Conservation (phyloP, 1,140 invertebrate species). For the Telenomus remus region DNA sequence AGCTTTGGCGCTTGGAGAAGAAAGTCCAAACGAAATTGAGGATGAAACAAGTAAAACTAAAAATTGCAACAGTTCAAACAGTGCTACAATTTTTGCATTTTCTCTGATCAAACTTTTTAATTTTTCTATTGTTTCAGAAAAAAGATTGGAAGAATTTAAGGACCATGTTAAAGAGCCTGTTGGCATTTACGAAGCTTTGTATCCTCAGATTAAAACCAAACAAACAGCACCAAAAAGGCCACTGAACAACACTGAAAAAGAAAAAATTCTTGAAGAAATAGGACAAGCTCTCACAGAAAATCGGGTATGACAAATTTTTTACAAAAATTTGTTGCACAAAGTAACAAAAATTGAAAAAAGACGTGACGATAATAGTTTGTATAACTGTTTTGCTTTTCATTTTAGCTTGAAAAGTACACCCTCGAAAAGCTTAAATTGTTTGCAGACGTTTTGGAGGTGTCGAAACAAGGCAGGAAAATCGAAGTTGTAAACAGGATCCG, state of each 20-base stretch:
- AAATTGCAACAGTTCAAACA: no score
- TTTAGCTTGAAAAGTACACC: slow-evolving; percentile 16
- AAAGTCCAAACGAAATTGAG: slow-evolving; percentile 8
- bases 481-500: slow-evolving; percentile 14
- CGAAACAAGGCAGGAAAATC: slow-evolving; percentile 20
- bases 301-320: slow-evolving; percentile 1
- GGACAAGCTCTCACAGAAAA: not conserved
- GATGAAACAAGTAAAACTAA: slow-evolving; percentile 24
- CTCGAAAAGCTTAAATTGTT: slow-evolving; percentile 12
- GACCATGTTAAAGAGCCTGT: not conserved
- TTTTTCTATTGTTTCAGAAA: no score
- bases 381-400: no score
- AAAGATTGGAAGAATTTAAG: not conserved
- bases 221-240: slow-evolving; percentile 9
- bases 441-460: slow-evolving; percentile 5
- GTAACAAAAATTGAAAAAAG: no score
- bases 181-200: slow-evolving; percentile 6
- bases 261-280: slow-evolving; percentile 9
- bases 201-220: not conserved
- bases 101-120: no score
- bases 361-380: no score
- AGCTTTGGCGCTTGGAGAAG: slow-evolving; percentile 35
- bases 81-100: no score
- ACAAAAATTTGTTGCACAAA: no score
- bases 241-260: not conserved